Base-by-base conservation (phyloP, 2,888 invertebrate species). In the Eilema sororculum region DNA sequence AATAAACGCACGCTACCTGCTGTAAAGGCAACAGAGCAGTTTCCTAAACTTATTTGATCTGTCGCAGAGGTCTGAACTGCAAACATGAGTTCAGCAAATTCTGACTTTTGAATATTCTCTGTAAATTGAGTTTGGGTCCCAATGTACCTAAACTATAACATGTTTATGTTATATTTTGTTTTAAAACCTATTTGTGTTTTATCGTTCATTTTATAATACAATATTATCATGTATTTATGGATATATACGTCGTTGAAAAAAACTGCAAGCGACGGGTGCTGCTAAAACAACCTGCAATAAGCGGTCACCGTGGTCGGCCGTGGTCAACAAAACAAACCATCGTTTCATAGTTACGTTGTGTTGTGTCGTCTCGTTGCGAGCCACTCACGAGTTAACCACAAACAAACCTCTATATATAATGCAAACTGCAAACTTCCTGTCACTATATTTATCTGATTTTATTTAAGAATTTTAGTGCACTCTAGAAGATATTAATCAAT, bases 171-270 rank as follows among this genome's bases (percentile, higher is more conserved):
- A 10, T 52, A 46, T 46, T 20, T n/a, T n/a, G n/a, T n/a, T n/a
- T n/a, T n/a, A n/a, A 20, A 20, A 46, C n/a, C 6, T 28, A 57
- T 56, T 61, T 63, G 22, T 57, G 28, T 56, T 37, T 61, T 69
- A 24, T 28, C 46, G 20, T 46, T 46, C 46, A 16, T 37, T 37
- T 12, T 41, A 41, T 41, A 41, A 16, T 41, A 41, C 13, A 41
- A 16, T 41, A 3, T 16, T 16, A 16, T n/a, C n/a, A n/a, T n/a
- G n/a, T n/a, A n/a, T n/a, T n/a, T n/a, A n/a, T n/a, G n/a, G n/a
- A n/a, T n/a, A n/a, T n/a, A 75, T 72, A 74, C 76, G 70, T 79
- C 75, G 71, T 75, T 84, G 62, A 72, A 82, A 84, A n/a, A 84
- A 84, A 80, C 82, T 81, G 71, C 84, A 80, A 73, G 81, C 77